A percentile compares a stretch with the other conserved stretches of the same genome.
Conservation (phyloP, 2,888 invertebrate genomes). For the Stenolophus ochropezus region DNA sequence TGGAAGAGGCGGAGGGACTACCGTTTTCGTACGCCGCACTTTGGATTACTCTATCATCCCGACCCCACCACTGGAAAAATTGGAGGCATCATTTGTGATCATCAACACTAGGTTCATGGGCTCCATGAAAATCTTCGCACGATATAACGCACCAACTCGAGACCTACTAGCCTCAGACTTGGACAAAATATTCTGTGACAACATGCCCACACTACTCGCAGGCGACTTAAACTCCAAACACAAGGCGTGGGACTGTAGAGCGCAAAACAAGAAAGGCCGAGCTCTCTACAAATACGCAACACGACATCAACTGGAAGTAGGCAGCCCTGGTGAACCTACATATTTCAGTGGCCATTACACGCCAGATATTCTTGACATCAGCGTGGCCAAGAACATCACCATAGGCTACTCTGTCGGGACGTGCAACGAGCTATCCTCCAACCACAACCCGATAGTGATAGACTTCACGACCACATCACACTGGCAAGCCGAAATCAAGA, state of each 20-base stretch:
- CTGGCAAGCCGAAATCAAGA: not conserved
- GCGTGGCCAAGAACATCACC: not conserved
- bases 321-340: not conserved
- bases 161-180: not conserved
- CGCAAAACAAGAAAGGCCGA: not conserved
- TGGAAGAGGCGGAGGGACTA: not conserved
- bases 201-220: not conserved
- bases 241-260: not conserved
- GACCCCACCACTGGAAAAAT: not conserved
- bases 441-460: not conserved
- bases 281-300: not conserved
- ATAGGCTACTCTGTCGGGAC: not conserved
- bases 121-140: not conserved
- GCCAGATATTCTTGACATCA: not conserved
- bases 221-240: slow-evolving; percentile 23
- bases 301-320: not conserved
- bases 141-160: not conserved
- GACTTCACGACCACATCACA: not conserved
- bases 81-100: not conserved
- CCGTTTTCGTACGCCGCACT: not conserved
- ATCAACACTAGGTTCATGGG: not conserved
- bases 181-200: not conserved
- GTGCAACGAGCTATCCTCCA: not conserved
- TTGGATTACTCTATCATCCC: not conserved
- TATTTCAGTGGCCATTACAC: not conserved